Evolutionary conservation across 2,113 vertebrate genomes (phyloP).

Genomic region (Taurulus bubalis): DNA sequence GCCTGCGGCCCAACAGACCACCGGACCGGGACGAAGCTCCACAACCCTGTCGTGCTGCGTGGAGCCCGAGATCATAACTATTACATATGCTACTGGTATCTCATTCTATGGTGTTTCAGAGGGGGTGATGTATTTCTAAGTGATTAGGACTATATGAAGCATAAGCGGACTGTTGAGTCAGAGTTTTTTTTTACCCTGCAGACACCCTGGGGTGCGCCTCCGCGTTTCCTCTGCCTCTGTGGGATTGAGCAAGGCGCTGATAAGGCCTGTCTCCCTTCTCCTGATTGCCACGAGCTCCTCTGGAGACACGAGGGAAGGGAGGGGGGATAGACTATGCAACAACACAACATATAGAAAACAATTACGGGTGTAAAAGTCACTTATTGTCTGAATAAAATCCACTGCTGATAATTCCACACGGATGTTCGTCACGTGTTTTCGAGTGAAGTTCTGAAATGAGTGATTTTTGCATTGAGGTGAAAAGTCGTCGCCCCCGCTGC

Average conservation of each 20-base stretch:
- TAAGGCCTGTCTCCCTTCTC: slow-evolving; percentile 75
- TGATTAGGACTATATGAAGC: background rate
- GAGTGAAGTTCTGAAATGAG: slow-evolving; percentile 19
- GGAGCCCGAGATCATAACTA: background rate
- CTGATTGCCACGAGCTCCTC: slow-evolving; percentile 67
- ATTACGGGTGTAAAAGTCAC: background rate
- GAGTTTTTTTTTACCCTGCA: slow-evolving; percentile 7
- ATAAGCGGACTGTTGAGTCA: background rate
- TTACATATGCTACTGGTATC: no score
- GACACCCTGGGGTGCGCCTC: slow-evolving; percentile 56
- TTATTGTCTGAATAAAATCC: background rate
- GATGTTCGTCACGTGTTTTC: background rate
- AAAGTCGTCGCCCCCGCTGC: slow-evolving; percentile 19
- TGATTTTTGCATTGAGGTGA: background rate
- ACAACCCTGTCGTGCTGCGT: background rate
- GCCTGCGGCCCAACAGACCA: background rate
- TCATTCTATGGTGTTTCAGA: no score
- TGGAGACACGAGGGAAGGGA: slow-evolving; percentile 31
- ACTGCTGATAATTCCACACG: background rate
- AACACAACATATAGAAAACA: background rate
- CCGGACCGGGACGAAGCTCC: slow-evolving; percentile 8
- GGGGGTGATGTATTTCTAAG: no score
- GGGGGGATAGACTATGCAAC: no score
- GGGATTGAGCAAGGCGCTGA: slow-evolving; percentile 71
- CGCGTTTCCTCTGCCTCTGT: slow-evolving; percentile 55